Percentiles rank a stretch among this genome's conserved stretches.
Conservation (phyloP, 2,888 invertebrate genomes). For the Ischnura elegans region DNA sequence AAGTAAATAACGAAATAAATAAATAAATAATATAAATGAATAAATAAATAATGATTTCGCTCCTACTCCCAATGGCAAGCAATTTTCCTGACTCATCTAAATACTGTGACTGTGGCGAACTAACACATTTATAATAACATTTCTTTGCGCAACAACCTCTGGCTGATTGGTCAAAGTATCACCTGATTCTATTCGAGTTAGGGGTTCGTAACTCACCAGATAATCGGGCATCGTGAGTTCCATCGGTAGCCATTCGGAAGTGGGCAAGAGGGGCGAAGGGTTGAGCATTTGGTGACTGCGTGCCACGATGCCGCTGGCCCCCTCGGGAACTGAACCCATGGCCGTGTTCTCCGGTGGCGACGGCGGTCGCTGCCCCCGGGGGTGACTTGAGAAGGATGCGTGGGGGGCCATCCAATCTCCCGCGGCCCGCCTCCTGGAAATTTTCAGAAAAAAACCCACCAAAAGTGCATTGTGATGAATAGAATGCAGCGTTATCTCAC, state of each 20-base stretch:
- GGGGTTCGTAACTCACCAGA: conserved; percentile 69
- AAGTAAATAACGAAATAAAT: too few relatives aligned
- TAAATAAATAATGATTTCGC: too few relatives aligned
- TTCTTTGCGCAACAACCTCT: not conserved
- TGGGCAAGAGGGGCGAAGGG: conserved; percentile 41
- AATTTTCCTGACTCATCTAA: too few relatives aligned
- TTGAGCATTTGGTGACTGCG: conserved; percentile 52
- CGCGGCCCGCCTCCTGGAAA: not conserved
- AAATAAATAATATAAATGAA: too few relatives aligned
- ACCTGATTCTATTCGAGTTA: not conserved
- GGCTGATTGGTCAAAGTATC: not conserved
- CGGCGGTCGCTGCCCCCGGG: not conserved
- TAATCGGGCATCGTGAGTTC: conserved; percentile 70
- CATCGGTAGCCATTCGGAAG: conserved; percentile 70
- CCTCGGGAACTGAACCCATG: conserved; percentile 27
- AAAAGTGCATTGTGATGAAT: too few relatives aligned
- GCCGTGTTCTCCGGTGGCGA: conserved; percentile 23
- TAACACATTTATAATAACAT: not conserved
- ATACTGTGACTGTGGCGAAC: too few relatives aligned
- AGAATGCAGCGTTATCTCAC: too few relatives aligned
- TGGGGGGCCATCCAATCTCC: not conserved
- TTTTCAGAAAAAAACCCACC: not conserved
- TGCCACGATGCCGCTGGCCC: not conserved
- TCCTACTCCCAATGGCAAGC: too few relatives aligned
- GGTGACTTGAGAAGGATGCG: conserved; percentile 12